Evolutionary conservation across 2,797 vertebrate species (phyloP).

Genomic region (Knipowitschia caucasica): DNA sequence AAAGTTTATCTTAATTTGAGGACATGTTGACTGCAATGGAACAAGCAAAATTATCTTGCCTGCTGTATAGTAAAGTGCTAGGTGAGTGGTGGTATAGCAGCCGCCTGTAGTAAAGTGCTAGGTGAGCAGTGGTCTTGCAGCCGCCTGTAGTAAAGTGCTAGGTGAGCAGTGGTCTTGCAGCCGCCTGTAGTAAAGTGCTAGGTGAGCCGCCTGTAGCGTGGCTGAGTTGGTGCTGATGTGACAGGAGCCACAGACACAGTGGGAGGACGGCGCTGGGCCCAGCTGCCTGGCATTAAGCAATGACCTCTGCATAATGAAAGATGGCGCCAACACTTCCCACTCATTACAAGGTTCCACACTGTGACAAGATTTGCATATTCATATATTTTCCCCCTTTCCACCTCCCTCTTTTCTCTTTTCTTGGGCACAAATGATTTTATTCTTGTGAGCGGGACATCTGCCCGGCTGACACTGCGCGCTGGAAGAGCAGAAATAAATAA

Average conservation of each 20-base stretch:
- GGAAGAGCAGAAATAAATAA: constrained; percentile 79
- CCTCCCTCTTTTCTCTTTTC: constrained; percentile 37
- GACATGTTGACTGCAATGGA: too few species aligned
- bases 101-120: too few species aligned
- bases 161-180: constrained; percentile 16
- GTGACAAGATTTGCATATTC: constrained; percentile 97
- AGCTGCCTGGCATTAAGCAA: constrained; percentile 93
- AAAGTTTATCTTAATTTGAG: too few species aligned
- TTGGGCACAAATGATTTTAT: constrained; percentile 79
- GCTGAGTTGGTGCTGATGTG: constrained; percentile 70
- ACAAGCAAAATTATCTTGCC: too few species aligned
- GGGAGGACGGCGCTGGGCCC: constrained; percentile 72
- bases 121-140: too few species aligned
- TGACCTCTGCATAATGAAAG: constrained; percentile 91
- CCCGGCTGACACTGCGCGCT: constrained; percentile 70
- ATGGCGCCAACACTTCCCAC: constrained; percentile 88
- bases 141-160: not conserved
- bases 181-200: constrained; percentile 6
- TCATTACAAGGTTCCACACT: constrained; percentile 89
- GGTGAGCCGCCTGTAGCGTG: constrained; percentile 37
- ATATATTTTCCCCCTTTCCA: constrained; percentile 77
- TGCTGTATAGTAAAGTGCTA: too few species aligned
- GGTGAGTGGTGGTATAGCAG: too few species aligned
- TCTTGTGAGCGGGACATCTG: constrained; percentile 90
- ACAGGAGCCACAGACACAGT: constrained; percentile 36